Evolutionary conservation across 37 sponge, comb jelly and placozoan species (phyloP).

Genomic region (Theonella swinhoei): DNA sequence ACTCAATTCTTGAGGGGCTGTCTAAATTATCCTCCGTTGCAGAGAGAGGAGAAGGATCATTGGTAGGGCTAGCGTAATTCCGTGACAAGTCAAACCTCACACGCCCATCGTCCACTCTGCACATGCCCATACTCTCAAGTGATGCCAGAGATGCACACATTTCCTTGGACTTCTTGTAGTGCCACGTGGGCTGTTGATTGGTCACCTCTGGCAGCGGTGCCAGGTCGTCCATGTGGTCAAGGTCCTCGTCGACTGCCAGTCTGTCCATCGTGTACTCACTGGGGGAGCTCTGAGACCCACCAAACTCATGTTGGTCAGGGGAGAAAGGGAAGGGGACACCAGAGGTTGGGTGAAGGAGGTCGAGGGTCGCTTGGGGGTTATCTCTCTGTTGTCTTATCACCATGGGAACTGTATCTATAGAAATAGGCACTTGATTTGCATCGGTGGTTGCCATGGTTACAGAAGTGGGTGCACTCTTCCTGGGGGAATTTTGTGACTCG

Average conservation of each 20-base stretch:
- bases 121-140: slow-evolving; percentile 41
- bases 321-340: neutral
- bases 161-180: neutral
- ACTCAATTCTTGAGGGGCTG: neutral
- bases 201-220: neutral
- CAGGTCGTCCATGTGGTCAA: neutral
- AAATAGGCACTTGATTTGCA: neutral
- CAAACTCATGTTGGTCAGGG: no score
- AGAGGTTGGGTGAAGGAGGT: neutral
- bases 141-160: slow-evolving; percentile 4
- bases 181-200: neutral
- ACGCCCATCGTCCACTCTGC: slow-evolving; percentile 8
- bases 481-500: neutral
- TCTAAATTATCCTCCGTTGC: neutral
- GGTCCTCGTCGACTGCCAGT: neutral
- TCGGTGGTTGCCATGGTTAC: neutral
- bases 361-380: neutral
- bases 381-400: neutral
- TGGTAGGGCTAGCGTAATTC: neutral
- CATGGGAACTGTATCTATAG: neutral
- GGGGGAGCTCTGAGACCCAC: neutral
- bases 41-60: neutral
- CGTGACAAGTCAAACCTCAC: neutral
- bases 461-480: neutral
- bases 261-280: neutral